Evolutionary conservation across 1,140 invertebrate genomes (phyloP).

Genomic region (Intoshia linei): DNA sequence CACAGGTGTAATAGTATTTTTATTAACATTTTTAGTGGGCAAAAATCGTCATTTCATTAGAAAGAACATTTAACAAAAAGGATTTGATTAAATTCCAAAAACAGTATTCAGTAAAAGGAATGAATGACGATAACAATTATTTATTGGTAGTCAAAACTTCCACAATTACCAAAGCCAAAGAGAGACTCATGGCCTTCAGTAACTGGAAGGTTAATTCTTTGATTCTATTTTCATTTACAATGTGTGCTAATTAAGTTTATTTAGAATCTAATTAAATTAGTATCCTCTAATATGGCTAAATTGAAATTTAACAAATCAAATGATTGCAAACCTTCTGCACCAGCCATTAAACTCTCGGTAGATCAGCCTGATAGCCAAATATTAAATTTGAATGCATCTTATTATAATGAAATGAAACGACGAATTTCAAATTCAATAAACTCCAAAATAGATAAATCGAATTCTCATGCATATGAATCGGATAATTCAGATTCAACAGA

Average conservation of each 20-base stretch:
- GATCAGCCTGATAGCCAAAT: too few relatives aligned
- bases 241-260: not conserved
- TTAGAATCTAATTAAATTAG: not conserved
- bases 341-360: too few relatives aligned
- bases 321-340: too few relatives aligned
- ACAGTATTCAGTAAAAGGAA: constrained; percentile 53
- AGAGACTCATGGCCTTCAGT: constrained; percentile 62
- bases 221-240: too few relatives aligned
- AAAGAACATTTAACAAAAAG: constrained; percentile 52
- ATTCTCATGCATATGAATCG: too few relatives aligned
- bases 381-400: too few relatives aligned
- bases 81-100: constrained; percentile 57
- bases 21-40: constrained; percentile 39
- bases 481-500: too few relatives aligned
- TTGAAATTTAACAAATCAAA: too few relatives aligned
- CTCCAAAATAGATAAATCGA: too few relatives aligned
- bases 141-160: constrained; percentile 91
- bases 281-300: not conserved
- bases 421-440: too few relatives aligned
- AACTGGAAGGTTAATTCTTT: constrained; percentile 55
- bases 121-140: constrained; percentile 31
- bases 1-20: not conserved
- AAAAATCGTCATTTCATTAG: constrained; percentile 73
- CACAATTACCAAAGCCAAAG: constrained; percentile 65
- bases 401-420: too few relatives aligned